A percentile compares a stretch with the other conserved stretches of the same genome.
phyloP scores from a whole-genome alignment of 2,113 vertebrate genomes.

The Brachionichthys hirsutus region DNA sequence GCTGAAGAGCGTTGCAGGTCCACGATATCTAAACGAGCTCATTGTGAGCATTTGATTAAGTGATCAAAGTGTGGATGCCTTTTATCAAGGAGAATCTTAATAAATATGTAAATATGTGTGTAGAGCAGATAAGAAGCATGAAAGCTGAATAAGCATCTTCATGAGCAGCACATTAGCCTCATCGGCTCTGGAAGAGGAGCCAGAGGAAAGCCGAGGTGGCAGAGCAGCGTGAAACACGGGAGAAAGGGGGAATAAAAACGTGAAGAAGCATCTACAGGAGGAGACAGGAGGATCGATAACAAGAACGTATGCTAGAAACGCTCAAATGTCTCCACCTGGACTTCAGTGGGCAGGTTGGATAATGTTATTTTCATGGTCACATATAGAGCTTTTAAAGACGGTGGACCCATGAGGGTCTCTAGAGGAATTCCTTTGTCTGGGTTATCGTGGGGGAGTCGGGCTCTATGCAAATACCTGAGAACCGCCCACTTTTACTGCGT shows the following conservation, averaged over 20 bases:
- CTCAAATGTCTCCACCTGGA: slow-evolving; percentile 20
- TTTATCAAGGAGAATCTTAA: neutral
- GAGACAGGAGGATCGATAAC: slow-evolving; percentile 24
- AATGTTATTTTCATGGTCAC: too few relatives aligned
- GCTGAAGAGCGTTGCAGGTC: too few relatives aligned
- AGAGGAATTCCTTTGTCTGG: too few relatives aligned
- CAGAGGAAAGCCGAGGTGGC: neutral
- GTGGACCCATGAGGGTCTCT: too few relatives aligned
- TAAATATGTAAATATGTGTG: neutral
- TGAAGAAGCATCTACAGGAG: neutral
- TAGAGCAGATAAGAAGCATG: neutral
- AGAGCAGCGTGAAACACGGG: neutral
- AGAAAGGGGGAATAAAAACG: neutral
- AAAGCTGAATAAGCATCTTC: slow-evolving; percentile 1
- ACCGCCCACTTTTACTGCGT: too few relatives aligned
- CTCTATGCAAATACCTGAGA: too few relatives aligned
- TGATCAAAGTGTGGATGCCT: too few relatives aligned
- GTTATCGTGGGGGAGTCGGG: too few relatives aligned
- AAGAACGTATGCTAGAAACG: slow-evolving; percentile 32
- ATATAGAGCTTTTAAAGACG: too few relatives aligned
- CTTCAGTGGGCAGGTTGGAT: slow-evolving; percentile 42
- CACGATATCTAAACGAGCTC: too few relatives aligned
- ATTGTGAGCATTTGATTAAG: too few relatives aligned
- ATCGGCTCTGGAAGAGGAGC: neutral
- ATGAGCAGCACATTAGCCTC: neutral